Conservation (phyloP, 2,797 vertebrate genomes). For the Linurgus olivaceus region DNA sequence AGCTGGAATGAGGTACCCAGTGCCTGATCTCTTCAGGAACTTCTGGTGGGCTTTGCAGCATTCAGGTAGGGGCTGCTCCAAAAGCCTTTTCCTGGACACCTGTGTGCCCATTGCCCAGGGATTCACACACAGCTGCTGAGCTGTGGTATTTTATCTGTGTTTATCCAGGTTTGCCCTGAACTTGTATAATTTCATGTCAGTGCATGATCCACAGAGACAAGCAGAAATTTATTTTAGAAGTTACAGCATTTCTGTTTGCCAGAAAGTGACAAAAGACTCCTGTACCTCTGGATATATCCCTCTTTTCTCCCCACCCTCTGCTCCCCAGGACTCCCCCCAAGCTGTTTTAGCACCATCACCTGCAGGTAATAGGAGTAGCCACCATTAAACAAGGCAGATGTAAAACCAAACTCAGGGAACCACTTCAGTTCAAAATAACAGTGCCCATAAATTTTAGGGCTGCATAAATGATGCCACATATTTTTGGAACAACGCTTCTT, state of each 20-base stretch:
- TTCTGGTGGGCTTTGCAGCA: background rate
- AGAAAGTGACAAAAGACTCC: background rate
- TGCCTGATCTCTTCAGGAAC: background rate
- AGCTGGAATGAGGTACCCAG: background rate
- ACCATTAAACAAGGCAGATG: background rate
- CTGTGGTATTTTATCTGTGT: background rate
- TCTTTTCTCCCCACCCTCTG: background rate
- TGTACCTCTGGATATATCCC: background rate
- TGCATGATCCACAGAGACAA: background rate
- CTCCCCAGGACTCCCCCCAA: background rate
- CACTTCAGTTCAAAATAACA: background rate
- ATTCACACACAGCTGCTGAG: background rate
- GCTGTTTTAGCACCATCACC: background rate
- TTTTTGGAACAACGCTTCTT: background rate
- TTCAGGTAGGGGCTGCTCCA: background rate
- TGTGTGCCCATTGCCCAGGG: background rate
- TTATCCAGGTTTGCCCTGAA: background rate
- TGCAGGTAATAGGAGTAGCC: background rate
- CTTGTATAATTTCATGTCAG: background rate
- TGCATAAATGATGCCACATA: rapidly evolving
- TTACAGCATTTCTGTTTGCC: background rate
- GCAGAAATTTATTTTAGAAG: background rate
- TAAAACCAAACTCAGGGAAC: background rate
- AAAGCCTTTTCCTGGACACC: background rate
- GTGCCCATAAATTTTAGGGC: background rate